Percentiles rank a stretch among this genome's conserved stretches.
phyloP scores from a whole-genome alignment of 2,888 invertebrate genomes.

The Yponomeuta cagnagella region DNA sequence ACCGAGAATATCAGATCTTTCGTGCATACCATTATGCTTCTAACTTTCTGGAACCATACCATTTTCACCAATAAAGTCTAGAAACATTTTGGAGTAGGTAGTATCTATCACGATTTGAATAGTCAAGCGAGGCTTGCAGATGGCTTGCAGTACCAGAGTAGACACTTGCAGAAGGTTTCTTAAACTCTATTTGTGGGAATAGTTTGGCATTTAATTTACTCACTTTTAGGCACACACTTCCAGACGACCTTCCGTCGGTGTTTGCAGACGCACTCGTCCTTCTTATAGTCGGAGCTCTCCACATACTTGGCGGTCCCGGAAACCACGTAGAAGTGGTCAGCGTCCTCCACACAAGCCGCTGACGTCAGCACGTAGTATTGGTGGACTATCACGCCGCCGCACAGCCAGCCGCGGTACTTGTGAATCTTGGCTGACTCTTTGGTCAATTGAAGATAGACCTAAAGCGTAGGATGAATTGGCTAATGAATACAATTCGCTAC shows the following conservation, averaged over 20 bases:
- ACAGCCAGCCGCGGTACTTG: conserved; percentile 65
- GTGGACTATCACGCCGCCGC: conserved; percentile 62
- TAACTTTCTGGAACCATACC: no score
- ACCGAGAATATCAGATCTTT: no score
- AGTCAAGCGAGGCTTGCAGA: no score
- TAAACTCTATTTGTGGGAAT: no score
- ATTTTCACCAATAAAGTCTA: no score
- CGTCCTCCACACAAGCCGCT: conserved; percentile 67
- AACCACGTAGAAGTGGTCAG: conserved; percentile 63
- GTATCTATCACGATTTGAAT: no score
- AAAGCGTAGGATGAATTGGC: neutral
- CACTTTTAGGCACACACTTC: conserved; percentile 55
- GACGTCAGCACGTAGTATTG: conserved; percentile 58
- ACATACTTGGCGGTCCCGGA: conserved; percentile 60
- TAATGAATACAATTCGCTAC: neutral
- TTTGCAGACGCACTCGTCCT: conserved; percentile 55
- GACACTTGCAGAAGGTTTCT: no score
- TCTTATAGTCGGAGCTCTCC: conserved; percentile 60
- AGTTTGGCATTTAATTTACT: neutral
- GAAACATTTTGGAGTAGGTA: no score
- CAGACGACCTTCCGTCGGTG: conserved; percentile 60
- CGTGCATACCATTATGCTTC: no score
- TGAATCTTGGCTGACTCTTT: conserved; percentile 65
- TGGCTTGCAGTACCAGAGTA: no score
- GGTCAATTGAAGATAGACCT: conserved; percentile 65